Evolutionary conservation across 2,888 invertebrate genomes (phyloP).

Genomic region (Catocala fraxini): DNA sequence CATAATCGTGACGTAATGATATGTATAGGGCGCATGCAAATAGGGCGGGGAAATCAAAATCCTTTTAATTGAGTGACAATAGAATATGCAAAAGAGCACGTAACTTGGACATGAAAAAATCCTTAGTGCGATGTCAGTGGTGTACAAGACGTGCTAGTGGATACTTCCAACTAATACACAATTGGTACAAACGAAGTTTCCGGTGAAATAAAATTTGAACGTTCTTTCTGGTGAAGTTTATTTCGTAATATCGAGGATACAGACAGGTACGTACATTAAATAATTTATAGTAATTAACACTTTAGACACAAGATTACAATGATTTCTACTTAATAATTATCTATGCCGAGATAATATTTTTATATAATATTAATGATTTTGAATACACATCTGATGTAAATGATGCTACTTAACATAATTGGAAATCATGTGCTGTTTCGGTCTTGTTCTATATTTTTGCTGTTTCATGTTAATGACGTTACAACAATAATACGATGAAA

Average conservation of each 20-base stretch:
- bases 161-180: slow-evolving; percentile 54
- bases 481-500: slow-evolving; percentile 8
- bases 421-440: slow-evolving; percentile 22
- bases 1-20: slow-evolving; percentile 36
- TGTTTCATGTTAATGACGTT: slow-evolving; percentile 25
- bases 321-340: slow-evolving; percentile 30
- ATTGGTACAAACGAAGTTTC: slow-evolving; percentile 17
- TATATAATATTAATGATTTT: slow-evolving; percentile 27
- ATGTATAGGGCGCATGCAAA: slow-evolving; percentile 40
- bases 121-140: slow-evolving; percentile 68
- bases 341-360: slow-evolving; percentile 21
- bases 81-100: slow-evolving; percentile 69
- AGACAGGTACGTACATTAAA: slow-evolving; percentile 44
- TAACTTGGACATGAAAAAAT: slow-evolving; percentile 59
- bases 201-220: slow-evolving; percentile 45
- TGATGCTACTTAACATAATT: slow-evolving; percentile 23
- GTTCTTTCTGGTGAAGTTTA: slow-evolving; percentile 69
- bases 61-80: slow-evolving; percentile 69
- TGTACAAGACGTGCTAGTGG: slow-evolving; percentile 62
- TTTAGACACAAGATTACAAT: slow-evolving; percentile 43
- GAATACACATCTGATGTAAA: slow-evolving; percentile 33
- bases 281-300: slow-evolving; percentile 23
- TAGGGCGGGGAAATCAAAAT: slow-evolving; percentile 69
- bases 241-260: slow-evolving; percentile 50
- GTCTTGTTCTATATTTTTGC: slow-evolving; percentile 12